phyloP scores from a whole-genome alignment of 92 coral and sea anemone genomes.

The Umimayanthus chanpuru region DNA sequence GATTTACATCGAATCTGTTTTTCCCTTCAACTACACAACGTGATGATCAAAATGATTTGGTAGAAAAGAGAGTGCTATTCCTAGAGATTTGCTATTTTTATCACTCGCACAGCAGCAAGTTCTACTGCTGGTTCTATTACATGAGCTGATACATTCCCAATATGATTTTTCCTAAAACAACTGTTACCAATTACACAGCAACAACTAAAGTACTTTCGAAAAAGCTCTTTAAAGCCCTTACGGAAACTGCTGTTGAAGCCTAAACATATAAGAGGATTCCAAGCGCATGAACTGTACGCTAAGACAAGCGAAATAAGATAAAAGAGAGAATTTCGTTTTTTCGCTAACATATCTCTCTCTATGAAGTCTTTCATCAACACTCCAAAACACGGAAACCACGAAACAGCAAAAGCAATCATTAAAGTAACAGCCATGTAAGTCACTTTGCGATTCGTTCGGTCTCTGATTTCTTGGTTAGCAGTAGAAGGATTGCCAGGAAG shows the following conservation, averaged over 20 bases:
- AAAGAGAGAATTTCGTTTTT: background rate
- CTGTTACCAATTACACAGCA: background rate
- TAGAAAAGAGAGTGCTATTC: too few relatives aligned
- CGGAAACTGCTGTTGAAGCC: background rate
- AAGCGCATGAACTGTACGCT: background rate
- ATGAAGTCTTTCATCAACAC: background rate
- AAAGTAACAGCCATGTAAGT: background rate
- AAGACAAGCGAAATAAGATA: background rate
- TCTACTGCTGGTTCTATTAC: too few relatives aligned
- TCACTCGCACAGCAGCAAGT: too few relatives aligned
- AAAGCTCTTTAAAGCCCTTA: background rate
- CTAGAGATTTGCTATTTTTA: too few relatives aligned
- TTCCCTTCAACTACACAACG: too few relatives aligned
- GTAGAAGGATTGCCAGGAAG: too few relatives aligned
- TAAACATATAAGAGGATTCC: background rate
- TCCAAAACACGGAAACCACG: background rate
- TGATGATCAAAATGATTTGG: too few relatives aligned
- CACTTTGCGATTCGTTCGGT: background rate
- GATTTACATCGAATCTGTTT: too few relatives aligned
- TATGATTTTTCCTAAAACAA: too few relatives aligned
- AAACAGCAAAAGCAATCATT: background rate
- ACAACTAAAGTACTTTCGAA: background rate
- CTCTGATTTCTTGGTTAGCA: too few relatives aligned
- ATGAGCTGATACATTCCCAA: too few relatives aligned
- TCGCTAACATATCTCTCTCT: background rate